Base-by-base conservation (phyloP, 2,113 vertebrate genomes). In the Ancistrus triradiatus region DNA sequence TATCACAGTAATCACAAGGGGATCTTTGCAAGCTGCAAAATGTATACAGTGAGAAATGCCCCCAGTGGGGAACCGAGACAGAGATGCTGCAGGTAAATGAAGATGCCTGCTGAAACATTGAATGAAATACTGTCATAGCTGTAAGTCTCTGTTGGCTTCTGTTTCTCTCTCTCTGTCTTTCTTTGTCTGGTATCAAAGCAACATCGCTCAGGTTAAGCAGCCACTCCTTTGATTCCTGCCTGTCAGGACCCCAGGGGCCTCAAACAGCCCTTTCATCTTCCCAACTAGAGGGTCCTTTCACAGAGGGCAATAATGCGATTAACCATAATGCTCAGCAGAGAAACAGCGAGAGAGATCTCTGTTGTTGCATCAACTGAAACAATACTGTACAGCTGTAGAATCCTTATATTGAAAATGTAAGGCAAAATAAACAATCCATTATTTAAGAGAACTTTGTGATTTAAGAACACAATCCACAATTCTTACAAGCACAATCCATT, bases 261-360 rank as follows among this genome's bases (percentile, higher is more conserved):
- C 51, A 42, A 17, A 59, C 52, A 47, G 61, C 71, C 52, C 70
- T 78, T 75, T 78, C 71, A 75, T 70, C 70, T 72, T 64, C 55
- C 64, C 48, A 62, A 68, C 60, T 78, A 60, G 63, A 57, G 68
- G 51, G 43, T 47, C 43, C 47, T 55, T 64, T 73, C 70, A 73
- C 50, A 73, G 56, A 75, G 40, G 48, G 63, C 38, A 73, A 78
- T 78, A 78, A 73, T 73, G 64, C 49, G 70, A 63, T 78, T 68
- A 78, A 62, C 64, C 53, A 46, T 71, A 75, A 78, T 73, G 60
- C 64, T 59, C 62, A 50, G 46, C 43, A 53, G 38, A 59, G 44
- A 63, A 49, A 69, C 38, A 57, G 18, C 43, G 52, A 62, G 69
- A 77, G 69, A 59, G 47, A 63, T 64, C 72, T 74, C n/a, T n/a